Conservation (phyloP, 1,140 invertebrate genomes). For the Ceratina australensis region DNA sequence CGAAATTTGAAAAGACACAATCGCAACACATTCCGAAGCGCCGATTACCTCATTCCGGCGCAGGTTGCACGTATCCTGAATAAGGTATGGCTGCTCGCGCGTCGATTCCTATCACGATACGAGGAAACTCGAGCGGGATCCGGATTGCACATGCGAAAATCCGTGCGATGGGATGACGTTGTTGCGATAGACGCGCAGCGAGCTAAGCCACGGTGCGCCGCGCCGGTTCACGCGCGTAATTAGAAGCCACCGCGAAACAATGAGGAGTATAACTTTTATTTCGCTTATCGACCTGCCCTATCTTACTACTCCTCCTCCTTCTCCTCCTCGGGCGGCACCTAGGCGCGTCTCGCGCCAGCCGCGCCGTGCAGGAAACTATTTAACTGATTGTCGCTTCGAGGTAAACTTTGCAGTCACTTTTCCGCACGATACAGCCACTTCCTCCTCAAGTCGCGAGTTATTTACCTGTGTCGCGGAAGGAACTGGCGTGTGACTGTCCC, state of each 20-base stretch:
- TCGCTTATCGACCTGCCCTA: slow-evolving; percentile 72
- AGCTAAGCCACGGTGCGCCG: too few species aligned
- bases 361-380: slow-evolving; percentile 63
- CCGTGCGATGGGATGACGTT: slow-evolving; percentile 34
- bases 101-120: slow-evolving; percentile 44
- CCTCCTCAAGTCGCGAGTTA: slow-evolving; percentile 48
- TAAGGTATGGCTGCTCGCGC: slow-evolving; percentile 31
- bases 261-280: slow-evolving; percentile 77
- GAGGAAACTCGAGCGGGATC: slow-evolving; percentile 50
- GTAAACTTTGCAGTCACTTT: slow-evolving; percentile 65
- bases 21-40: slow-evolving; percentile 18
- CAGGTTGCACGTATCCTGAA: slow-evolving; percentile 28
- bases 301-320: slow-evolving; percentile 61
- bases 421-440: slow-evolving; percentile 59
- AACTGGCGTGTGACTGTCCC: slow-evolving; percentile 39
- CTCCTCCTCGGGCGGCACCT: slow-evolving; percentile 46
- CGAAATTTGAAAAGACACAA: background rate
- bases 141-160: slow-evolving; percentile 48
- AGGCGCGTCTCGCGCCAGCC: slow-evolving; percentile 43
- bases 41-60: slow-evolving; percentile 34
- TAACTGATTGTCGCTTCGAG: slow-evolving; percentile 67
- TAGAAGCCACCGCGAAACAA: slow-evolving; percentile 76
- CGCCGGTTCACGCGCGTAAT: slow-evolving; percentile 69
- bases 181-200: slow-evolving; percentile 32
- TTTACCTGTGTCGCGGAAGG: slow-evolving; percentile 52